Percentiles rank a stretch among this genome's conserved stretches.
Conservation (phyloP, 2,888 invertebrate genomes). For the Sepiola atlantica region DNA sequence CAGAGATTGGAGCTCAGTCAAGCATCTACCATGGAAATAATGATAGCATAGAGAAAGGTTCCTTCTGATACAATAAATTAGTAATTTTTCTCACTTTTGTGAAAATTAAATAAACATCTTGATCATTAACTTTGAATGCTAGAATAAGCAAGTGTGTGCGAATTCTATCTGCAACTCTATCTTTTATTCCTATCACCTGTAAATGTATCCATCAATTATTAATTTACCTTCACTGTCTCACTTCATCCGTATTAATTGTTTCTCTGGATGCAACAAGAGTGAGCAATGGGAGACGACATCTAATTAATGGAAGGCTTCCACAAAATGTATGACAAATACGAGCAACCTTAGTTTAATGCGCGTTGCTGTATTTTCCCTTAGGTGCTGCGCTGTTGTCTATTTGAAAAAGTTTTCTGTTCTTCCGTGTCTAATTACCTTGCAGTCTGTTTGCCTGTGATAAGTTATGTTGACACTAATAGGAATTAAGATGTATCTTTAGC, state of each 20-base stretch:
- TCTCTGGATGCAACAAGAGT: background rate
- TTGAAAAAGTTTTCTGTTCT: background rate
- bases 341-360: background rate
- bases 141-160: too few relatives aligned
- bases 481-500: background rate
- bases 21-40: too few relatives aligned
- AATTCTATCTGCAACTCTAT: too few relatives aligned
- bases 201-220: background rate
- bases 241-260: background rate
- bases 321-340: background rate
- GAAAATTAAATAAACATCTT: too few relatives aligned
- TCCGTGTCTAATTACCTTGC: background rate
- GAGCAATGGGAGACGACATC: background rate
- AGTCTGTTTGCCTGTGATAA: background rate
- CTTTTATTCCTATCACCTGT: background rate
- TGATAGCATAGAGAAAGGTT: too few relatives aligned
- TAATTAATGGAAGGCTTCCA: background rate
- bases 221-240: background rate
- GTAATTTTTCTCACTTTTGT: too few relatives aligned
- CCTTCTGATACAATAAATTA: too few relatives aligned
- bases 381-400: background rate
- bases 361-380: background rate
- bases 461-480: constrained; percentile 11
- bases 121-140: too few relatives aligned
- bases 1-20: too few relatives aligned